Conservation (phyloP, 2,888 invertebrate genomes). For the Cephalotes varians region DNA sequence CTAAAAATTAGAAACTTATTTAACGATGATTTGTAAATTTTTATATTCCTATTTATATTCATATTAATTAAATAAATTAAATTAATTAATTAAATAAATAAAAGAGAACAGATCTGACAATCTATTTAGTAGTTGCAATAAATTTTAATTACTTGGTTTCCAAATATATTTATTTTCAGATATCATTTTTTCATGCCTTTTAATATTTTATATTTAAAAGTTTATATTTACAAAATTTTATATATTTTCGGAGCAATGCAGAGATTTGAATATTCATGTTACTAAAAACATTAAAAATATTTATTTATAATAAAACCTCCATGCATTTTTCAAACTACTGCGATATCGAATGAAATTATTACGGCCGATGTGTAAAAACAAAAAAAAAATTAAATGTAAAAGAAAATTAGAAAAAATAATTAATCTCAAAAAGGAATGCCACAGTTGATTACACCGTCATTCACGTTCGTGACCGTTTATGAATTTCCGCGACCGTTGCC, state of each 20-base stretch:
- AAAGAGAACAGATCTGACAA: background rate
- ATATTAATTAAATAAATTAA: slow-evolving; percentile 15
- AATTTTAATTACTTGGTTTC: background rate
- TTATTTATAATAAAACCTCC: slow-evolving; percentile 13
- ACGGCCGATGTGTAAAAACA: background rate
- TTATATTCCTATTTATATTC: background rate
- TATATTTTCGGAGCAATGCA: slow-evolving; percentile 17
- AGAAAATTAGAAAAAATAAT: background rate
- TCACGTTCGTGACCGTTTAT: slow-evolving; percentile 35
- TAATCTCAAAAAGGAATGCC: background rate
- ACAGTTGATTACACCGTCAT: slow-evolving; percentile 36
- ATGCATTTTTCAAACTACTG: background rate
- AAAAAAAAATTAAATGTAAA: background rate
- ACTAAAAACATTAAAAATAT: background rate
- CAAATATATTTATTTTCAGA: background rate
- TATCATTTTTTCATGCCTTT: slow-evolving; percentile 9
- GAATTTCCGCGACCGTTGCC: slow-evolving; percentile 24
- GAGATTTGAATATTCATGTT: slow-evolving; percentile 29
- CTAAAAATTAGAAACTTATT: background rate
- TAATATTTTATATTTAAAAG: slow-evolving; percentile 20
- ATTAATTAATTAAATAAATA: slow-evolving; percentile 16
- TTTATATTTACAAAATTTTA: slow-evolving; percentile 24
- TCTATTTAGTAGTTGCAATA: background rate
- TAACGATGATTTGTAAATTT: background rate
- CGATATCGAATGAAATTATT: slow-evolving; percentile 1